These are phyloP conservation scores for Petrocephalus microphthalmus DNA, from an alignment of 2,113 vertebrate species.

Conservation along the genomic window DNA sequence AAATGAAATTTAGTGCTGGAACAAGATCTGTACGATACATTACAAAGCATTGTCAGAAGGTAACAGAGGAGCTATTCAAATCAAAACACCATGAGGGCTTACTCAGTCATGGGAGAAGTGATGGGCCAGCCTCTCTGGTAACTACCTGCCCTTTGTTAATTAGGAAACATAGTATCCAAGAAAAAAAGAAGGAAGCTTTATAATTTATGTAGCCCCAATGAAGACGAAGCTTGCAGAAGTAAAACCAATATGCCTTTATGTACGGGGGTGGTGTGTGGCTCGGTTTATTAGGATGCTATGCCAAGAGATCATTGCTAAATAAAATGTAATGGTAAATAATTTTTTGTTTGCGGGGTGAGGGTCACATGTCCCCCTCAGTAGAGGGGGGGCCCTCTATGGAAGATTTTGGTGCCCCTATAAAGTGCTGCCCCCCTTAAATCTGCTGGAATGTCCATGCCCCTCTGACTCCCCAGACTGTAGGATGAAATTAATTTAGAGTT, in stretches of 20 bases:
- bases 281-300: not conserved
- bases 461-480: not conserved
- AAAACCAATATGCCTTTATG: not conserved
- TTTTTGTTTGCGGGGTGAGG: not conserved
- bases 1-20: not conserved
- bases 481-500: not conserved
- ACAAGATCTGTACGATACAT: not conserved
- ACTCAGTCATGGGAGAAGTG: not conserved
- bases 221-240: not conserved
- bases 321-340: not conserved
- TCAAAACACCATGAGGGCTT: not conserved
- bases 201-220: not conserved
- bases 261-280: not conserved
- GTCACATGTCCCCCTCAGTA: no score
- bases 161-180: not conserved
- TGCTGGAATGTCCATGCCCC: not conserved
- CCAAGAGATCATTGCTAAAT: not conserved
- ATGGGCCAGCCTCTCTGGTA: not conserved
- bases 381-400: not conserved
- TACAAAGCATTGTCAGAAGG: not conserved
- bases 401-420: not conserved
- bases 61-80: not conserved
- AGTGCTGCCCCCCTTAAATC: not conserved
- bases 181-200: not conserved
- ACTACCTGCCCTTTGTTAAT: not conserved